Conservation (phyloP, 2,113 vertebrate species). For the Bubalus kerabau region DNA sequence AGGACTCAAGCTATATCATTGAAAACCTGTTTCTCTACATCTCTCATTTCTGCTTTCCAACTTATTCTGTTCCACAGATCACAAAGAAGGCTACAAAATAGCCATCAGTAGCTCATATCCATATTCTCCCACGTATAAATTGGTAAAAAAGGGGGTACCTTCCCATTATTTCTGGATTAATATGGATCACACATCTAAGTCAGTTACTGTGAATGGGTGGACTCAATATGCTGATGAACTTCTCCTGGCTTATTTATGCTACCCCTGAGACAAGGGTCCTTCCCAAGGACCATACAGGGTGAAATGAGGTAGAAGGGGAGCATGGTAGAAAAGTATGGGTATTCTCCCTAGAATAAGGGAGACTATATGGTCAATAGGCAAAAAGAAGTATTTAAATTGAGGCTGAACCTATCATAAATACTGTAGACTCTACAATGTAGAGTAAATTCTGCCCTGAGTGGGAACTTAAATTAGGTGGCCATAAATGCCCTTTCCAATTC, state of each 20-base stretch:
- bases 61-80: not conserved
- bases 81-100: not conserved
- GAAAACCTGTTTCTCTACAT: not conserved
- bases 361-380: not conserved
- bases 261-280: not conserved
- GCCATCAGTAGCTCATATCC: not conserved
- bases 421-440: not conserved
- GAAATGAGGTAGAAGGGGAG: not conserved
- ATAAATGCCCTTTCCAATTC: not conserved
- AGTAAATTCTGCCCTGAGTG: not conserved
- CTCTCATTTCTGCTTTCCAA: not conserved
- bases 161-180: not conserved
- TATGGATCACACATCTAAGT: not conserved
- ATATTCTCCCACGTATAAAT: not conserved
- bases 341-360: not conserved
- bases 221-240: not conserved
- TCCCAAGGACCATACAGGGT: not conserved
- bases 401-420: not conserved
- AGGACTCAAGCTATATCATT: not conserved
- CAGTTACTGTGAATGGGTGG: not conserved
- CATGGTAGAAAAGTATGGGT: not conserved
- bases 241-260: not conserved
- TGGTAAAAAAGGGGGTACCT: not conserved
- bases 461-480: not conserved
- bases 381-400: not conserved